Percentiles rank a stretch among this genome's conserved stretches.
Evolutionary conservation across 2,797 vertebrate genomes (phyloP).

Genomic region (Tiaroga cobitis): DNA sequence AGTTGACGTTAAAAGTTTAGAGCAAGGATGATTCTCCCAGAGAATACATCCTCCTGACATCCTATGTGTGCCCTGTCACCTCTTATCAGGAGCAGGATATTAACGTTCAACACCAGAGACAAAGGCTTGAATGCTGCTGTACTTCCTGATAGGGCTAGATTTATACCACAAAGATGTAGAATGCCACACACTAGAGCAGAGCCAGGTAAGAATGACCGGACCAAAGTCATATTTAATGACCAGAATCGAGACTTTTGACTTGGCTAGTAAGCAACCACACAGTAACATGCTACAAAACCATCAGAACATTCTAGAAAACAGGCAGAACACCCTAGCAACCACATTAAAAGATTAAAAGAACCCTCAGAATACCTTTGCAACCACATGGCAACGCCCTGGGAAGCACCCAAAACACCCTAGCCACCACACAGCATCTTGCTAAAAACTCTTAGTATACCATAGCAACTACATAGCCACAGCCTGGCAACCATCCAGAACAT

Average conservation of each 20-base stretch:
- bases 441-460: neutral
- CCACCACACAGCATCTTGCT: neutral
- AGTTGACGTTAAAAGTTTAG: conserved; percentile 11
- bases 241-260: neutral
- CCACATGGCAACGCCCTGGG: neutral
- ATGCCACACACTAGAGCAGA: conserved; percentile 22
- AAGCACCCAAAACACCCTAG: neutral
- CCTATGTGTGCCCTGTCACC: conserved; percentile 31
- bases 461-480: neutral
- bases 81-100: conserved; percentile 35
- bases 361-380: neutral
- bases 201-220: neutral
- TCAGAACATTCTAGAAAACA: neutral
- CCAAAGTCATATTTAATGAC: conserved; percentile 5
- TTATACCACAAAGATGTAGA: conserved; percentile 21
- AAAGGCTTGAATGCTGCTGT: conserved; percentile 25
- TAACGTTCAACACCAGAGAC: conserved; percentile 23
- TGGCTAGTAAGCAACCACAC: neutral
- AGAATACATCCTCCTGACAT: conserved; percentile 27
- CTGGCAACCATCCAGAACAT: neutral
- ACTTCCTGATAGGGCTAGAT: conserved; percentile 39
- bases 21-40: neutral
- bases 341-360: neutral
- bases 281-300: neutral
- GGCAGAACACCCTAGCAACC: neutral